Base-by-base conservation (phyloP, 2,888 invertebrate genomes). In the Nesidiocoris tenuis region DNA sequence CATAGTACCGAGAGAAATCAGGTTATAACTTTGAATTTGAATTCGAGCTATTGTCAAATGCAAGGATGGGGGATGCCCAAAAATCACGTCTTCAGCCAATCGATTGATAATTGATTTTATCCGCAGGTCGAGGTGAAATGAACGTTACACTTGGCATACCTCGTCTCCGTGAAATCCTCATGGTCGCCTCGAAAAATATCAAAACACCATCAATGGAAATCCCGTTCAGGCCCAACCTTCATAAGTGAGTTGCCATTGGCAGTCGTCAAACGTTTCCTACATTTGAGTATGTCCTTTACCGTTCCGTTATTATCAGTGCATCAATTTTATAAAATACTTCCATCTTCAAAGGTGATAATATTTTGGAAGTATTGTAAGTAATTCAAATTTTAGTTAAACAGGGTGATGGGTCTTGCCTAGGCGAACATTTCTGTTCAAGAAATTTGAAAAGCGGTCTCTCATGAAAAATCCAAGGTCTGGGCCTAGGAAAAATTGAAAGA, bases 101-200 rank as follows among this genome's bases (percentile, higher is more conserved):
- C n/a, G n/a, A n/a, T n/a, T n/a, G n/a, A n/a, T n/a, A n/a, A n/a
- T n/a, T n/a, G n/a, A n/a, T n/a, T n/a, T n/a, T n/a, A n/a, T 74
- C 21, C 24, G 12, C 56, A 74, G 74, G 74, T n/a, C 54, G 74
- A 56, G 74, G 98, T 87, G 99, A 99, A 85, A 99, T 99, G 98
- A 99, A 99, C 86, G 98, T 99, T 0, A 99, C 99, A 0, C 87
- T 99, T n/a, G 99, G 99, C 87, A 98, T 99, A 81, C 99, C 99
- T 0, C 90, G 99, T 80, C 87, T 99, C 2, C 86, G 97, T 80
- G 99, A 99, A 88, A 96, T 99, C 80, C 86, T 99, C 0, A 98
- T 99, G 98, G 91, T 92, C 81, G 98, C 97, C 0, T 93, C 95
- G 0, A 90, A 89, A n/a, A 92, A 91, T 77, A 93, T 98, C 12